Percentiles rank a stretch among this genome's conserved stretches.
Conservation (phyloP, 2,113 vertebrate species). For the Ornithorhynchus anatinus region DNA sequence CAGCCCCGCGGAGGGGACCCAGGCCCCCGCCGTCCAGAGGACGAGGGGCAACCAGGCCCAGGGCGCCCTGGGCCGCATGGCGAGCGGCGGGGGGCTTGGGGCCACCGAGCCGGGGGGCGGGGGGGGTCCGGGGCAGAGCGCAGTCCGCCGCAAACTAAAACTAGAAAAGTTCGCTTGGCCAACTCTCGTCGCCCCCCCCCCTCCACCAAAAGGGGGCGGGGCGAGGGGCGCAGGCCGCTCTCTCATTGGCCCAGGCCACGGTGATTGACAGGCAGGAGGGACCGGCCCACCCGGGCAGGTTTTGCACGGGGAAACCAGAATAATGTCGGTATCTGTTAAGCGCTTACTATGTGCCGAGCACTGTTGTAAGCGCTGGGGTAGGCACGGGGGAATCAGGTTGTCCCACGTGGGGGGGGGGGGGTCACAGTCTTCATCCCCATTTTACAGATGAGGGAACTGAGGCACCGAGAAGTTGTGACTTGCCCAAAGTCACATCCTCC, state of each 20-base stretch:
- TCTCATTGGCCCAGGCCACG: constrained; percentile 52
- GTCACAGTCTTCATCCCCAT: too few relatives aligned
- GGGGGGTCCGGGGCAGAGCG: constrained; percentile 1
- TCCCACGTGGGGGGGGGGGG: too few relatives aligned
- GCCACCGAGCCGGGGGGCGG: constrained; percentile 16
- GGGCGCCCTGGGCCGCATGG: constrained; percentile 75
- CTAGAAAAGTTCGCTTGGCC: constrained; percentile 68
- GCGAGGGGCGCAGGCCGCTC: constrained; percentile 28
- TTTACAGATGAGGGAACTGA: too few relatives aligned
- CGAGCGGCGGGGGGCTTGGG: constrained; percentile 30
- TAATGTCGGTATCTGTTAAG: too few relatives aligned
- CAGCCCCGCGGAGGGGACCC: constrained; percentile 43
- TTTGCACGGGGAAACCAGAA: accelerated
- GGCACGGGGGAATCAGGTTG: too few relatives aligned
- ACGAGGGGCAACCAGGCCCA: constrained; percentile 69
- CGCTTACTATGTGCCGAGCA: too few relatives aligned
- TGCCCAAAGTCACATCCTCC: too few relatives aligned
- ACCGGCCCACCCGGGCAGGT: neutral
- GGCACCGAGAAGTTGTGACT: too few relatives aligned
- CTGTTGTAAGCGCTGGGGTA: too few relatives aligned
- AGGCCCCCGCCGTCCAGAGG: constrained; percentile 79
- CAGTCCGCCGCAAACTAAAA: constrained; percentile 54
- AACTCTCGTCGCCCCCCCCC: constrained; percentile 40
- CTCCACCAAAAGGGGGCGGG: constrained; percentile 39
- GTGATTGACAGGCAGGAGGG: constrained; percentile 32